Evolutionary conservation across 2,113 vertebrate genomes (phyloP), one percentile per base, ranked within the genome.

Genomic region (Ariopsis seemanni): DNA sequence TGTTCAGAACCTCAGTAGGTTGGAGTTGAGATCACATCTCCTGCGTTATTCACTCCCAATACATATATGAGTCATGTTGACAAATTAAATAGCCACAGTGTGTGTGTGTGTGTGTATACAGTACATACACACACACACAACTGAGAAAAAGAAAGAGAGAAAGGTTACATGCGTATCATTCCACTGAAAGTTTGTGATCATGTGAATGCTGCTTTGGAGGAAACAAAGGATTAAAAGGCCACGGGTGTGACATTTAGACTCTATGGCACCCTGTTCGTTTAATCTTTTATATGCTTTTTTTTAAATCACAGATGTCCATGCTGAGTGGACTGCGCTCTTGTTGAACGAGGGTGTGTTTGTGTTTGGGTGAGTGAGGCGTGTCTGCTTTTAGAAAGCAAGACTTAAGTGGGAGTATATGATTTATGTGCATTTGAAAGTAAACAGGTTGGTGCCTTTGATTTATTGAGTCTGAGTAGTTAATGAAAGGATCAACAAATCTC

Each of bases 321-420:
- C 67, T 53, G 65, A 69, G 58, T 79, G 53, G 30, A 42, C 34
- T 22, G 57, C 5, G 10, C 4, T 42, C 57, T 62, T 82, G 80
- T 72, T 80, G 78, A 84, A 71, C 71, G 65, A 71, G 85, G 90
- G 84, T 62, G 62, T 89, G 86, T 87, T 82, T 30, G 42, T 89
- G 84, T 88, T 42, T 84, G 86, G 82, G 77, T 75, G 77, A 69
- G 42, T 18, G 81, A 67, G 86, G 81, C 65, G 77, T 77, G n/a
- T 57, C 63, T 65, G 78, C 71, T 87, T 87, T 65, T 30, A 82
- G 22, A 81, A 71, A 67, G 77, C 48, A 78, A 58, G 72, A 52
- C 48, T 80, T 34, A 30, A 84, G 50, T 69, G 62, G 82, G 87
- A 88, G 87, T 84, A 58, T 25, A 34, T 79, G 82, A 88, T 84